phyloP scores from a whole-genome alignment of 2,888 invertebrate species.

The Drosophila mayaguana region DNA sequence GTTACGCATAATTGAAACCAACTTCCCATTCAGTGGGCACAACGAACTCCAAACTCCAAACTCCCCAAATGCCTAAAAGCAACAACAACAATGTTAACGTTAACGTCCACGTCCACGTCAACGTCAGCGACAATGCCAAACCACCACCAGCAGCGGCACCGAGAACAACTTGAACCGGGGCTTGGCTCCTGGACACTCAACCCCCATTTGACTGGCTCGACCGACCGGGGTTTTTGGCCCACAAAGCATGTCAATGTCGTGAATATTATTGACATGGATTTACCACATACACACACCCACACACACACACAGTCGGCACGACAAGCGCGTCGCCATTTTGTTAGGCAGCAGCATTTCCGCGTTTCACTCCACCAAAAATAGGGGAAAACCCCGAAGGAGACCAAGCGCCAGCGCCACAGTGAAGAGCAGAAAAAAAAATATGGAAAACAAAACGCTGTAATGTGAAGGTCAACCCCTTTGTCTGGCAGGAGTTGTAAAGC shows the following conservation, averaged over 20 bases:
- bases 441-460: conserved; percentile 24
- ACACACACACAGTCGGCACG: conserved; percentile 4
- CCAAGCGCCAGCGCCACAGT: conserved; percentile 2
- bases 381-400: conserved; percentile 9
- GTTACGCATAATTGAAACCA: conserved; percentile 74
- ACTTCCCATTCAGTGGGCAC: conserved; percentile 72
- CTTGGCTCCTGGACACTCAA: conserved; percentile 22
- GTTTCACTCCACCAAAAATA: conserved; percentile 1
- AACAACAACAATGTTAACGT: conserved; percentile 12
- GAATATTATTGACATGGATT: conserved; percentile 80
- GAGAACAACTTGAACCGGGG: neutral
- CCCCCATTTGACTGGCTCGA: conserved; percentile 23
- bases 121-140: conserved; percentile 33
- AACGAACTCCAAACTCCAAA: conserved; percentile 6
- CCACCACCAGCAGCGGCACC: conserved; percentile 27
- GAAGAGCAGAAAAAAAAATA: conserved; percentile 16
- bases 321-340: conserved; percentile 55
- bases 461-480: conserved; percentile 77
- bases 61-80: conserved; percentile 4
- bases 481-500: conserved; percentile 36
- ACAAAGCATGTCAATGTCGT: conserved; percentile 80
- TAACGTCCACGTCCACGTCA: conserved; percentile 12
- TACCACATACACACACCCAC: conserved; percentile 34
- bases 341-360: conserved; percentile 54
- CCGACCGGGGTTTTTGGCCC: conserved; percentile 50